These are phyloP conservation scores for Ormyrus nitidulus DNA, from an alignment of 2,888 invertebrate species.

Conservation along the genomic window DNA sequence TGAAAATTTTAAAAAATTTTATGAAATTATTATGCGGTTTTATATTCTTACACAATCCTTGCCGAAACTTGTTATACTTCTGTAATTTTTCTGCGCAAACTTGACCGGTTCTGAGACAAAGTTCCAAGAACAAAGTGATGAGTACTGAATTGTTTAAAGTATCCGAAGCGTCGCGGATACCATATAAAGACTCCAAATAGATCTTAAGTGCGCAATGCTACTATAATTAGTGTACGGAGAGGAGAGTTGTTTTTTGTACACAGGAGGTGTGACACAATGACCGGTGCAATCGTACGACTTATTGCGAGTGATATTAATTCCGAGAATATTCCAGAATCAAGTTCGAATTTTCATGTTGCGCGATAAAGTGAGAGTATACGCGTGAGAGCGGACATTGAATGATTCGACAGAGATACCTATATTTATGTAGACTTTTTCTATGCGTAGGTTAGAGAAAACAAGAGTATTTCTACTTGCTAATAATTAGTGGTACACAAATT, in stretches of 20 bases:
- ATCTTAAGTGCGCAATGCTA: conserved; percentile 33
- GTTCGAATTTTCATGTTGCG: not conserved
- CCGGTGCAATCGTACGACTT: conserved; percentile 47
- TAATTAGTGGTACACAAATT: conserved; percentile 19
- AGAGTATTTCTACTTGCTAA: conserved; percentile 40
- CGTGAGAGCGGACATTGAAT: conserved; percentile 2
- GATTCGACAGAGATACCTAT: conserved; percentile 17
- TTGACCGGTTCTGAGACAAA: conserved; percentile 10
- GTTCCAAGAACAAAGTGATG: conserved; percentile 56
- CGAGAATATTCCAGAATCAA: not conserved
- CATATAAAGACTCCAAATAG: conserved; percentile 48
- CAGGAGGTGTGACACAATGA: conserved; percentile 18
- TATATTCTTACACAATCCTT: conserved; percentile 6
- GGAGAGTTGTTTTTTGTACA: not conserved
- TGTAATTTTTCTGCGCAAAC: conserved; percentile 3
- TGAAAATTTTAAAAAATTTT: conserved; percentile 15
- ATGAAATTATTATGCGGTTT: conserved; percentile 19
- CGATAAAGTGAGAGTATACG: not conserved
- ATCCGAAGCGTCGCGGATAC: conserved; percentile 27
- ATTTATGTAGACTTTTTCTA: conserved; percentile 34
- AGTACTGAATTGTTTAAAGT: conserved; percentile 39
- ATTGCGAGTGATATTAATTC: conserved; percentile 48
- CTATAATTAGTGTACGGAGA: conserved; percentile 5
- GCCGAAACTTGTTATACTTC: conserved; percentile 26
- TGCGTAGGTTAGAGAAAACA: conserved; percentile 18